Base-by-base conservation (phyloP, 2,888 invertebrate species). In the Rhamnusium bicolor region DNA sequence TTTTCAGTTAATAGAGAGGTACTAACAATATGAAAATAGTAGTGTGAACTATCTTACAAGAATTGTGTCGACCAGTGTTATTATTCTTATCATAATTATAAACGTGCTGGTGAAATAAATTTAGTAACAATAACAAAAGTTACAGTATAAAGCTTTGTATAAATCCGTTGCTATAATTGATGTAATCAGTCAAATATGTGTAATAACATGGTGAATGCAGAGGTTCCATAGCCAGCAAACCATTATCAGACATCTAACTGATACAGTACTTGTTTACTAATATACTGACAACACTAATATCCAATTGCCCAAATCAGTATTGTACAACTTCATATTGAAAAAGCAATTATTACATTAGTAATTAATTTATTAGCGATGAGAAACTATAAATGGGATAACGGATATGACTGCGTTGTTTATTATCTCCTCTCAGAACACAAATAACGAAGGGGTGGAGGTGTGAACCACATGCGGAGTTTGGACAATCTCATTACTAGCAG, bases 401-500 rank as follows among this genome's bases (percentile, higher is more conserved):
- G 71, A 71, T 65, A 71, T 71, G 71, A 71, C 71, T 71, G 65
- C 54, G 70, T 70, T 40, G 61, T 70, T 70, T 70, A 70, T 70
- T 70, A 70, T 70, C 70, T 70, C 70, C 32, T 46, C 67, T 70
- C 60, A 40, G 61, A 71, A 60, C 65, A 71, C 62, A 73, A 75
- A 76, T 72, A 80, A 63, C 73, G 74, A 82, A 83, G 83, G 85
- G 86, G 84, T 86, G 84, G 85, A 86, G 86, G 87, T 86, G 87
- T 85, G 84, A 86, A 82, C 85, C 85, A 80, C 86, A 87, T 83
- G 86, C 85, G 69, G 87, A 72, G 86, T 83, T 84, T 85, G 73
- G 86, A 87, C 88, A 87, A 86, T 87, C 88, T 88, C 87, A 87
- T 88, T 88, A 87, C 84, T 81, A 80, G 76, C 78, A 81, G 82